Evolutionary conservation across 2,797 vertebrate species (phyloP).

Genomic region (Peromyscus eremicus): DNA sequence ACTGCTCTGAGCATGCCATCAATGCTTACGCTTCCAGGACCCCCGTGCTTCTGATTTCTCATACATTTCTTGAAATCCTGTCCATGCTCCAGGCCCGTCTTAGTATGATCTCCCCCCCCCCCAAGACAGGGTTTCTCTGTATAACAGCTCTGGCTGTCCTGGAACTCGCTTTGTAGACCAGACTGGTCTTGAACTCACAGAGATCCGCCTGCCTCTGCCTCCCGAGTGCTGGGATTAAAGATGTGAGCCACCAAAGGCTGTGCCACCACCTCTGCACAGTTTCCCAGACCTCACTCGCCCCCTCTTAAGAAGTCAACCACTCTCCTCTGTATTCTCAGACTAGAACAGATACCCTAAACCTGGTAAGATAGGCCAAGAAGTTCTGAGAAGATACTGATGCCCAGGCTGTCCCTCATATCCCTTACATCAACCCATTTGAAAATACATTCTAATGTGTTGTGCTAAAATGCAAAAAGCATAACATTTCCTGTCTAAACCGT

Average conservation of each 20-base stretch:
- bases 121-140: too few relatives aligned
- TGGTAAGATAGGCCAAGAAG: background rate
- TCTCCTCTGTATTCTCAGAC: background rate
- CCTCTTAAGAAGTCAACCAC: background rate
- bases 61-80: background rate
- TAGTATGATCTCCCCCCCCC: too few relatives aligned
- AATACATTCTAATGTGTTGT: background rate
- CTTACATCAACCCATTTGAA: background rate
- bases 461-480: background rate
- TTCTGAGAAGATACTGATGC: background rate
- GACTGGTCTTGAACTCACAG: too few relatives aligned
- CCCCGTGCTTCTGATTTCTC: background rate
- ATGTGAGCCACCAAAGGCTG: too few relatives aligned
- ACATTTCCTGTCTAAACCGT: background rate
- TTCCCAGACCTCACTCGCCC: background rate
- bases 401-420: background rate
- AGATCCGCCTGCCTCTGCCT: too few relatives aligned
- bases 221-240: too few relatives aligned
- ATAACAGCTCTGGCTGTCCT: too few relatives aligned
- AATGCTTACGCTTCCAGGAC: too few relatives aligned
- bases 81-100: background rate
- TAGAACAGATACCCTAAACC: background rate
- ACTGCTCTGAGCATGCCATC: background rate
- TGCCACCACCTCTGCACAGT: background rate
- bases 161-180: too few relatives aligned